These are phyloP conservation scores for Sparus aurata DNA, from an alignment of 2,797 vertebrate species.

Conservation along the genomic window DNA sequence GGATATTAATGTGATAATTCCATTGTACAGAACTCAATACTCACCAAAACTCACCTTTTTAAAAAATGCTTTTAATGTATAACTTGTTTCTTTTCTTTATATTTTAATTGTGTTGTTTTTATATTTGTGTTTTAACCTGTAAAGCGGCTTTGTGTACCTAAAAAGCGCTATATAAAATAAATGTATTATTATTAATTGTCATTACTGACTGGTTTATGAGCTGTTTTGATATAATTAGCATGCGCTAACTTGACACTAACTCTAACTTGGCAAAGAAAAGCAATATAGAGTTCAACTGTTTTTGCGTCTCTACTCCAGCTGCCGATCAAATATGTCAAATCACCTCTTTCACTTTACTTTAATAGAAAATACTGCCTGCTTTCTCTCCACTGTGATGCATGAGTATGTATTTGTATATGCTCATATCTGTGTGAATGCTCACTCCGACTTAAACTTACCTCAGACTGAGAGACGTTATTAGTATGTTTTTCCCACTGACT, in stretches of 20 bases:
- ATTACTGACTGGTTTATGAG: not conserved
- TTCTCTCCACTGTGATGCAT: not conserved
- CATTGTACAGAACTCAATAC: no score
- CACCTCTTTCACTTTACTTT: constrained; percentile 1
- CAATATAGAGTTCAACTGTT: not conserved
- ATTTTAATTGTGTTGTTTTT: no score
- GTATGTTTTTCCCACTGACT: constrained; percentile 14
- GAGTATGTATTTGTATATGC: not conserved
- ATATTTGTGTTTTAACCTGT: no score
- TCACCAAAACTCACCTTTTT: no score
- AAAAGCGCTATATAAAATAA: no score
- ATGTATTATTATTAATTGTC: no score
- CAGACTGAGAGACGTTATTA: constrained; percentile 13
- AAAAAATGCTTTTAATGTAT: no score
- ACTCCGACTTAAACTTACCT: constrained; percentile 20
- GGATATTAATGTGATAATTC: not conserved
- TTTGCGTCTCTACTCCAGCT: not conserved
- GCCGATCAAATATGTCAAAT: not conserved
- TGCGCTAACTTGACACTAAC: not conserved
- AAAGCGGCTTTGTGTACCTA: no score
- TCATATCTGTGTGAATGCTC: constrained; percentile 2
- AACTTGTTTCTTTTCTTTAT: no score
- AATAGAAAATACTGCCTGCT: not conserved
- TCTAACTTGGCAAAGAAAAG: not conserved
- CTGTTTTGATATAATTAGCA: not conserved